Percentiles rank a stretch among this genome's conserved stretches.
Evolutionary conservation across 2,888 invertebrate species (phyloP).

Genomic region (Hermaeophaga mercurialis): DNA sequence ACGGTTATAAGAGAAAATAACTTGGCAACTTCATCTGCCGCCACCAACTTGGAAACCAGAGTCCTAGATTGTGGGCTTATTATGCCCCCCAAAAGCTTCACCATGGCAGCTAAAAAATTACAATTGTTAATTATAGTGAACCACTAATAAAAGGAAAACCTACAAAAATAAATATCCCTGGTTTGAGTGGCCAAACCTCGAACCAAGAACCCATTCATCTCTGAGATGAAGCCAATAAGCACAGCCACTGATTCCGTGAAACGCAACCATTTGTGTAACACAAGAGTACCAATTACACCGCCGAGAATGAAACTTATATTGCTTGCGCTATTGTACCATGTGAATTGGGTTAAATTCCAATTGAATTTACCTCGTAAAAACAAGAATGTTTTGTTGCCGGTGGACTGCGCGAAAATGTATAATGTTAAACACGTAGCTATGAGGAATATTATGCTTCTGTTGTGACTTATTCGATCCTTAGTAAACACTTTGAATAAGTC

Average conservation of each 20-base stretch:
- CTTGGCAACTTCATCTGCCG: conserved; percentile 64
- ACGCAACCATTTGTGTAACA: conserved; percentile 61
- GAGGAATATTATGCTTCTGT: conserved; percentile 61
- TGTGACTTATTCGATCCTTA: conserved; percentile 62
- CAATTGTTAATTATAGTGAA: too few relatives aligned
- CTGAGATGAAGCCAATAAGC: conserved; percentile 54
- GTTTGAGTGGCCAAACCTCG: conserved; percentile 56
- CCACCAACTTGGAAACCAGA: conserved; percentile 65
- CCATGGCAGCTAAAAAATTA: conserved; percentile 57
- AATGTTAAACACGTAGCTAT: conserved; percentile 56
- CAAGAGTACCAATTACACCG: conserved; percentile 62
- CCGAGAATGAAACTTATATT: conserved; percentile 63
- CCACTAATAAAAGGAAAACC: too few relatives aligned
- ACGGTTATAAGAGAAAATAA: conserved; percentile 71
- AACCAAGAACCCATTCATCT: conserved; percentile 45
- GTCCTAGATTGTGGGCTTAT: conserved; percentile 65
- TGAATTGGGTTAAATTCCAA: conserved; percentile 69
- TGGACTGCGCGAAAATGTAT: conserved; percentile 56
- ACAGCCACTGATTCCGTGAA: conserved; percentile 58
- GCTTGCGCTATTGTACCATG: conserved; percentile 62
- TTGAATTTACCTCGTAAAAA: conserved; percentile 68
- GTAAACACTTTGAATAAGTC: conserved; percentile 63
- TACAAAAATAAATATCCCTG: conserved; percentile 64
- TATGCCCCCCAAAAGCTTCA: conserved; percentile 62
- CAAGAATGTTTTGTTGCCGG: conserved; percentile 64